These are phyloP conservation scores for Plagodis pulveraria DNA, from an alignment of 2,888 invertebrate species.

Conservation along the genomic window DNA sequence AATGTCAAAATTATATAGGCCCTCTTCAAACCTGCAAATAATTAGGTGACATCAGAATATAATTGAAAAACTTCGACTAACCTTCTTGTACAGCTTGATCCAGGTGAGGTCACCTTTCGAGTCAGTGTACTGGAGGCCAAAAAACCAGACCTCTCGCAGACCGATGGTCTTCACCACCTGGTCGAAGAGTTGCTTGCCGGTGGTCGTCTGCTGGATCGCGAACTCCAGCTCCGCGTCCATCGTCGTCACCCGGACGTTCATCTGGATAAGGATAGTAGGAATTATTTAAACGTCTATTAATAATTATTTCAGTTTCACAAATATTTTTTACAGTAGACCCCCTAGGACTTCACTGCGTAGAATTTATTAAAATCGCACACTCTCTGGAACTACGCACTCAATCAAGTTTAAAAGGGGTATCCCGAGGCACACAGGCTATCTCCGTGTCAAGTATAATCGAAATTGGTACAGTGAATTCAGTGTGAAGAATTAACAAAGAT, in stretches of 20 bases:
- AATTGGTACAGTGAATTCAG: too few relatives aligned
- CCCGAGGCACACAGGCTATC: too few relatives aligned
- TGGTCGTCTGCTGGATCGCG: slow-evolving; percentile 99
- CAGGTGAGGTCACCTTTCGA: slow-evolving; percentile 99
- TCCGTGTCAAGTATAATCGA: too few relatives aligned
- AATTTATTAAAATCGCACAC: too few relatives aligned
- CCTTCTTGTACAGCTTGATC: slow-evolving; percentile 99
- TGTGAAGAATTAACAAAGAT: too few relatives aligned
- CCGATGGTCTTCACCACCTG: slow-evolving; percentile 99
- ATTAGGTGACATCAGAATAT: not conserved
- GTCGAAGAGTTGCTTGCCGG: slow-evolving; percentile 99
- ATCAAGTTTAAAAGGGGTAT: too few relatives aligned
- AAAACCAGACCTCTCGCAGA: slow-evolving; percentile 99
- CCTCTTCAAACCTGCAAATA: slow-evolving; percentile 5
- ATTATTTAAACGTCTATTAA: too few relatives aligned
- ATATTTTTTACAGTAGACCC: too few relatives aligned
- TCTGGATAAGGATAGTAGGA: slow-evolving; percentile 82
- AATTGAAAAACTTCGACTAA: slow-evolving; percentile 72
- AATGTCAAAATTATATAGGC: slow-evolving; percentile 1
- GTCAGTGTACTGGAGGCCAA: slow-evolving; percentile 99
- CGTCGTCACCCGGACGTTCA: slow-evolving; percentile 99
- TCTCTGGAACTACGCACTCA: too few relatives aligned
- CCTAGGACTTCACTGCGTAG: too few relatives aligned
- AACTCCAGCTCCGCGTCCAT: slow-evolving; percentile 99
- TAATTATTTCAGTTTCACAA: too few relatives aligned